Evolutionary conservation across 2,888 invertebrate genomes (phyloP).

Genomic region (Ophion ventricosus): DNA sequence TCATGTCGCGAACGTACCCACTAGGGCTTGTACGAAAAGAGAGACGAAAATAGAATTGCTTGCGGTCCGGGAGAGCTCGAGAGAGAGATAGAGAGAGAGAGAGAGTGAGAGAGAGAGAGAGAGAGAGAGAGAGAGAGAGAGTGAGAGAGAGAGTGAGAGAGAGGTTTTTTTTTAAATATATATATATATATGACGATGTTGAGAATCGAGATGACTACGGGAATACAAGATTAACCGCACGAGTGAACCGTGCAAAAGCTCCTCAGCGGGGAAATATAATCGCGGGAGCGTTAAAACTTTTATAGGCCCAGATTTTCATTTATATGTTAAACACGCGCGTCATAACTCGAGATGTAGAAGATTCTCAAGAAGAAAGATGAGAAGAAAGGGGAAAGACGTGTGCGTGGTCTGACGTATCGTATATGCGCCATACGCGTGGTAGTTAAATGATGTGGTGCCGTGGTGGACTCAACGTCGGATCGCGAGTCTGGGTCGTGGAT

Average conservation of each 20-base stretch:
- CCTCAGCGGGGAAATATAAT: conserved; percentile 72
- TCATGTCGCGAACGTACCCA: not conserved
- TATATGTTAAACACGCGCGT: conserved; percentile 80
- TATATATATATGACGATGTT: conserved; percentile 6
- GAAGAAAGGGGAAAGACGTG: conserved; percentile 19
- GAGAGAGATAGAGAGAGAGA: conserved; percentile 3
- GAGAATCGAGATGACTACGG: conserved; percentile 69
- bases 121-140: conserved; percentile 5
- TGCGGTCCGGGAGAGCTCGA: conserved; percentile 75
- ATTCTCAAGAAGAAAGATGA: conserved; percentile 14
- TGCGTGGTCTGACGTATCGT: not conserved
- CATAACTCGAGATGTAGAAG: conserved; percentile 71
- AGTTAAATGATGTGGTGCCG: not conserved
- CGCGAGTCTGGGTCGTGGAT: conserved; percentile 14
- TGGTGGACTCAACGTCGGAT: not conserved
- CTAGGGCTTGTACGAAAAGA: conserved; percentile 1
- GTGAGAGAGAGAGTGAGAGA: not conserved
- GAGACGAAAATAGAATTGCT: conserved; percentile 75
- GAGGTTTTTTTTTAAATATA: not conserved
- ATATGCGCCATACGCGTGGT: conserved; percentile 9
- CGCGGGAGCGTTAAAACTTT: conserved; percentile 79
- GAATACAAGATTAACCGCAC: conserved; percentile 42
- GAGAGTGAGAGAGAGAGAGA: not conserved
- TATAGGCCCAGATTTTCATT: conserved; percentile 80
- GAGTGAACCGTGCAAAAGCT: conserved; percentile 27